Conservation (phyloP, 2,113 vertebrate genomes). For the Aegithalos caudatus region DNA sequence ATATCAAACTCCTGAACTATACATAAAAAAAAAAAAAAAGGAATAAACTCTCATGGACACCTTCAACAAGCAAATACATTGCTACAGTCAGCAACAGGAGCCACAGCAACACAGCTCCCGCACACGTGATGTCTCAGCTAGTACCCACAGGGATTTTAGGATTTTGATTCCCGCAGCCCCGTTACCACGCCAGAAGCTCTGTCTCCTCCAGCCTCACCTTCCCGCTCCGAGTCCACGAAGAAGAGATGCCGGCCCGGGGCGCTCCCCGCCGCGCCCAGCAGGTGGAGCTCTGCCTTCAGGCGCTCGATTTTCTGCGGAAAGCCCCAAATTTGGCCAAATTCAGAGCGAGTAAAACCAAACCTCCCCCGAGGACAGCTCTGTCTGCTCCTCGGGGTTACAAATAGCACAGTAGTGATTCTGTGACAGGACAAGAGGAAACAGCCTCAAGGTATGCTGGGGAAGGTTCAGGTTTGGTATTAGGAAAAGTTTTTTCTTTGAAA, state of each 20-base stretch:
- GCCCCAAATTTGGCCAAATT: background rate
- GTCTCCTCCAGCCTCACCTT: constrained; percentile 84
- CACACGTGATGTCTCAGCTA: background rate
- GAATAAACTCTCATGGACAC: background rate
- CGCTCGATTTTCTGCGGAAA: constrained; percentile 91
- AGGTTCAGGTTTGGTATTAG: background rate
- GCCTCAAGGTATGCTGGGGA: background rate
- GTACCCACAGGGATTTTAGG: background rate
- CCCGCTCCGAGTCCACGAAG: constrained; percentile 85
- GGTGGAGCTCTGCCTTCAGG: constrained; percentile 92
- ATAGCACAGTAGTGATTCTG: background rate
- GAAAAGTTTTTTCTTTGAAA: background rate
- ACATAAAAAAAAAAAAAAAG: background rate
- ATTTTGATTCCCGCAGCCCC: too few relatives aligned
- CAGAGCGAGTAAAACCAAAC: fast-evolving
- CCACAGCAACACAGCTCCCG: background rate
- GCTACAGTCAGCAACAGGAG: background rate
- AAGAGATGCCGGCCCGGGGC: constrained; percentile 82
- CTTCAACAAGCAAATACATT: background rate
- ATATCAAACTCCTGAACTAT: constrained; percentile 87
- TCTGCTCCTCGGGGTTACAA: background rate
- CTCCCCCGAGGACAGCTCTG: background rate
- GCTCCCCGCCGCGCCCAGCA: constrained; percentile 85
- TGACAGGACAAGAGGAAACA: background rate
- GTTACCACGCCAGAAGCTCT: too few relatives aligned